A percentile compares a stretch with the other conserved stretches of the same genome.
Conservation (phyloP, 1,140 invertebrate genomes). For the Drosophila mauritiana region DNA sequence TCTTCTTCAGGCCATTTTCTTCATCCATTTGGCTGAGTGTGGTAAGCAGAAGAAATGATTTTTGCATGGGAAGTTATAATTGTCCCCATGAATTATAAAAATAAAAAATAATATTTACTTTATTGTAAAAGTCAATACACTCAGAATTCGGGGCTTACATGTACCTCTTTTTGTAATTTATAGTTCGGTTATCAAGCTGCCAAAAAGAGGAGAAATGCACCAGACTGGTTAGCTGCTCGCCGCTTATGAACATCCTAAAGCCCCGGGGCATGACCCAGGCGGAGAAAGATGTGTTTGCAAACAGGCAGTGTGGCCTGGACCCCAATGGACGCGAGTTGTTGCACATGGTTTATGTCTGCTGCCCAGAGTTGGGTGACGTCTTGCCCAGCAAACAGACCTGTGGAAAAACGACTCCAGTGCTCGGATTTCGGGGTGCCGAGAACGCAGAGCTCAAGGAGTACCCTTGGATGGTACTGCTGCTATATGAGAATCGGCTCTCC, state of each 20-base stretch:
- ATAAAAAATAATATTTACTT: too few relatives aligned
- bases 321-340: too few relatives aligned
- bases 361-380: not conserved
- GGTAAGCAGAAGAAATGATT: not conserved
- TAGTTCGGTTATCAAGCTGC: not conserved
- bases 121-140: too few relatives aligned
- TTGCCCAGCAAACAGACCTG: not conserved
- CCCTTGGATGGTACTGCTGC: not conserved
- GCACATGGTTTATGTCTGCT: not conserved
- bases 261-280: not conserved
- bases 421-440: not conserved
- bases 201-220: not conserved
- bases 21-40: not conserved
- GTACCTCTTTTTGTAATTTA: too few relatives aligned
- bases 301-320: not conserved
- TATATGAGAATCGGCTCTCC: not conserved
- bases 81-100: too few relatives aligned
- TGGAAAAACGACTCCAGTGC: not conserved
- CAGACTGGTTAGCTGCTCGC: not conserved
- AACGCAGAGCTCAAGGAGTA: not conserved
- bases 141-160: too few relatives aligned
- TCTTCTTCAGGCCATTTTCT: not conserved
- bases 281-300: not conserved
- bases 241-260: not conserved
- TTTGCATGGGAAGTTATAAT: too few relatives aligned